Evolutionary conservation across 2,888 invertebrate genomes (phyloP), one percentile per base, ranked within the genome.

Genomic region (Drosophila affinis): DNA sequence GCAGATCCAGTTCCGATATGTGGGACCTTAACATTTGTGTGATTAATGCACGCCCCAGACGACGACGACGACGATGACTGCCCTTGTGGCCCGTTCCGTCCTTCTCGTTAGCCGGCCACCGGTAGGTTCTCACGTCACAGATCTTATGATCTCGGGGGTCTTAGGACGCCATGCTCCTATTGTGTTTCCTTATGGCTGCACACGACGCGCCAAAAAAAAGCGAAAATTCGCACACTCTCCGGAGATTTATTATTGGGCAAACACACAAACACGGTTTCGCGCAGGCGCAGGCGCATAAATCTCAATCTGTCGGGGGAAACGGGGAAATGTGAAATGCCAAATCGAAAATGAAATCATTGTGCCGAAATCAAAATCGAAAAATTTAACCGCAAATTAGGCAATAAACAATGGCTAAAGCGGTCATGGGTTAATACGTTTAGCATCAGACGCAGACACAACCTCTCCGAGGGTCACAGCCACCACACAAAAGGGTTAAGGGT

Each of bases 341-440:
- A 49, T 72, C 45, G 48, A 60, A 77, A 81, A 70, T 60, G 54
- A 70, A 81, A 68, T 73, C 81, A 77, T 82, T 82, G 82, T 79
- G 71, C 64, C 70, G 65, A 78, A 73, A 81, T 79, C 68, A 63
- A 83, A 39, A 39, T 39, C n/a, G 39, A 14, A 39, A 39, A 81
- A 76, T 76, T 79, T 57, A 78, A 85, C 84, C 84, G 68, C 84
- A 84, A 84, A 84, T 84, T 84, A 87, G 79, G 73, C 77, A 87
- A 76, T 78, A 82, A 80, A 84, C 87, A 84, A 85, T 76, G 68
- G 82, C 68, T 78, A 77, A 82, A 87, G 85, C 84, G 84, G 87
- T 84, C 84, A 84, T 76, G 84, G 84, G 84, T 85, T 84, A 80
- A 84, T 82, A 77, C 80, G 80, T 82, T 84, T 77, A 65, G 79